phyloP scores from a whole-genome alignment of 2,888 invertebrate genomes.

The Ectemnius lituratus region DNA sequence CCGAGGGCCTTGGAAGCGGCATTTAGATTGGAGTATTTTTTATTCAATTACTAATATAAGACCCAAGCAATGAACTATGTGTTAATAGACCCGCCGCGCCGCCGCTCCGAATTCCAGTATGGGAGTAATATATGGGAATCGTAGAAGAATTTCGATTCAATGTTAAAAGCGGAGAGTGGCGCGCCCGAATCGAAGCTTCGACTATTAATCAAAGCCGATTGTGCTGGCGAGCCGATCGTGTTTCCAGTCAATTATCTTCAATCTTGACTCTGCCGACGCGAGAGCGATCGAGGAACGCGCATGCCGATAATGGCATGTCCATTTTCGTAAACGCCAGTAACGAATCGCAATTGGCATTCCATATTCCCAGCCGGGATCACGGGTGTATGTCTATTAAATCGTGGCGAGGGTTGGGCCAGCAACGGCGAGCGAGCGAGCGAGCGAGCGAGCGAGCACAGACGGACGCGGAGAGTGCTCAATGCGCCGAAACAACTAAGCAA shows the following conservation, averaged over 20 bases:
- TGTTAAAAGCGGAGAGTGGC: constrained; percentile 9
- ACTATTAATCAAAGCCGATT: constrained; percentile 4
- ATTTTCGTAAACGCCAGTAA: constrained; percentile 42
- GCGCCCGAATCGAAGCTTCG: neutral
- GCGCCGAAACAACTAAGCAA: constrained; percentile 33
- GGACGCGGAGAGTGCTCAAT: neutral
- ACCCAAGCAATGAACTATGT: too few relatives aligned
- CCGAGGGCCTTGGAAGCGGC: too few relatives aligned
- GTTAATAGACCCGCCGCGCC: too few relatives aligned
- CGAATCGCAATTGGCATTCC: constrained; percentile 17
- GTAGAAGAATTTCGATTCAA: constrained; percentile 8
- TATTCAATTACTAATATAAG: too few relatives aligned
- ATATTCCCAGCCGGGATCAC: constrained; percentile 34
- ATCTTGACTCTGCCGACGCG: neutral
- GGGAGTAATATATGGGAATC: too few relatives aligned
- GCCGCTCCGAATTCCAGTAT: too few relatives aligned
- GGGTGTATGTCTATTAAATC: constrained; percentile 34
- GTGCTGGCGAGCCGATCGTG: neutral
- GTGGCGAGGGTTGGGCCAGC: neutral
- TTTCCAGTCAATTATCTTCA: constrained; percentile 27
- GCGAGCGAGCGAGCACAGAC: constrained; percentile 12
- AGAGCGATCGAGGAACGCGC: constrained; percentile 9
- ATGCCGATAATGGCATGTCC: constrained; percentile 27
- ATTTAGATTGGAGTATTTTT: too few relatives aligned
- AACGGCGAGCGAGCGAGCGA: constrained; percentile 7